phyloP scores from a whole-genome alignment of 2,888 invertebrate genomes.

The Iselma pallidipennis region DNA sequence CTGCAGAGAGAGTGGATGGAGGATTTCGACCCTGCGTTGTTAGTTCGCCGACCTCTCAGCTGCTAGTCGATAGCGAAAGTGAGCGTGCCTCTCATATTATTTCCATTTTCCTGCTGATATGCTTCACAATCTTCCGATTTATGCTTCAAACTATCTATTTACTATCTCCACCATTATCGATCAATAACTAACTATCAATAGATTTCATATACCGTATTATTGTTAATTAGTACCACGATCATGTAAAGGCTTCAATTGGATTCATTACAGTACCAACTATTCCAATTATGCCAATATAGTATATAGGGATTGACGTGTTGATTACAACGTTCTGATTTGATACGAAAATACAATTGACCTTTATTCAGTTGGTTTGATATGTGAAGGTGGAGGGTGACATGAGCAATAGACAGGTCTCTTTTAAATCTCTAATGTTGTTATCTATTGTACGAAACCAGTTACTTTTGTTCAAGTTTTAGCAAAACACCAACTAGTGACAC shows the following conservation, averaged over 20 bases:
- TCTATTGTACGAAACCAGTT: not conserved
- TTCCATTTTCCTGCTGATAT: constrained; percentile 27
- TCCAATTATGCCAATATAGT: not conserved
- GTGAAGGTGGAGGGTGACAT: too few relatives aligned
- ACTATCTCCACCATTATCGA: too few relatives aligned
- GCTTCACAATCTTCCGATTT: constrained; percentile 7
- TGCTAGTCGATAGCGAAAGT: constrained; percentile 44
- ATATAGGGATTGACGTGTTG: not conserved
- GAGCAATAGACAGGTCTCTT: not conserved
- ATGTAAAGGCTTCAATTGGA: not conserved
- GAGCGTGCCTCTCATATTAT: constrained; percentile 39
- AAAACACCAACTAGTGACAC: not conserved
- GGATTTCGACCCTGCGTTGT: constrained; percentile 24
- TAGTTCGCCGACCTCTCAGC: constrained; percentile 36
- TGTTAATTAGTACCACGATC: constrained; percentile 3
- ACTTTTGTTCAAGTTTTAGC: not conserved
- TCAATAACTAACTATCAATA: not conserved
- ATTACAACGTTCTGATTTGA: not conserved
- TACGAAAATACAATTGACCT: not conserved
- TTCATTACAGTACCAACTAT: not conserved
- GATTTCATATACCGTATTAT: not conserved
- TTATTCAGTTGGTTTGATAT: too few relatives aligned
- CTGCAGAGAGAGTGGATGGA: constrained; percentile 12
- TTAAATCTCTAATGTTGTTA: not conserved
- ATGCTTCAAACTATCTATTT: not conserved